A percentile compares a stretch with the other conserved stretches of the same genome.
phyloP scores from a whole-genome alignment of 2,113 vertebrate genomes.

The Equus quagga region DNA sequence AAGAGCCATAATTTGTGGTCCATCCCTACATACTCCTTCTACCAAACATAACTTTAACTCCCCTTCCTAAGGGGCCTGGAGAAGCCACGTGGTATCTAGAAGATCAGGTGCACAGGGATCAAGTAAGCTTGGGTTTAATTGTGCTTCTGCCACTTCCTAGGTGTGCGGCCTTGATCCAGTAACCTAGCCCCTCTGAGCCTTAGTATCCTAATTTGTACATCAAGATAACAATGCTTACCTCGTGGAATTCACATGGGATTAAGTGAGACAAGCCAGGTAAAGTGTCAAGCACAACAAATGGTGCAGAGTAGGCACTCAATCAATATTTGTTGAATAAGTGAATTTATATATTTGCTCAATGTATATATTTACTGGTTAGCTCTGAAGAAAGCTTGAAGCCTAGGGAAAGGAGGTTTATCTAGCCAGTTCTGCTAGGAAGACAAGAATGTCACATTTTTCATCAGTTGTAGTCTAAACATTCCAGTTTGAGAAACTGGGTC shows the following conservation, averaged over 20 bases:
- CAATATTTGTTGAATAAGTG: neutral
- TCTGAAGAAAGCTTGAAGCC: neutral
- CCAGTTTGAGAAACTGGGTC: conserved; percentile 60
- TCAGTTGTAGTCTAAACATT: conserved; percentile 9
- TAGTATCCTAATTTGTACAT: neutral
- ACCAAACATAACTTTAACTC: too few species aligned
- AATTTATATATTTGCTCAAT: neutral
- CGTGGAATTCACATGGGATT: neutral
- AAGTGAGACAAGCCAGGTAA: neutral
- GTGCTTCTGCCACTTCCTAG: neutral
- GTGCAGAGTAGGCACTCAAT: neutral
- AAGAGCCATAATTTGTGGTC: neutral
- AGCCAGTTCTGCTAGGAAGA: neutral
- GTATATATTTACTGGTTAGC: neutral
- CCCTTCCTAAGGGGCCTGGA: neutral
- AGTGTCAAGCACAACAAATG: too few species aligned
- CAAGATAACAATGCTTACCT: neutral
- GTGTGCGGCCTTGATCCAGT: neutral
- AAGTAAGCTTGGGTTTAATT: too few species aligned
- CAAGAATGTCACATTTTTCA: neutral
- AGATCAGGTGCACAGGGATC: neutral
- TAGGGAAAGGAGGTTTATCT: neutral
- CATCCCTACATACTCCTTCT: too few species aligned
- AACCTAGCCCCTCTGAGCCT: neutral
- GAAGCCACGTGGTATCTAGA: neutral